Conservation (phyloP, 35 echinoderm and acorn worm species). For the Antedon bifida region DNA sequence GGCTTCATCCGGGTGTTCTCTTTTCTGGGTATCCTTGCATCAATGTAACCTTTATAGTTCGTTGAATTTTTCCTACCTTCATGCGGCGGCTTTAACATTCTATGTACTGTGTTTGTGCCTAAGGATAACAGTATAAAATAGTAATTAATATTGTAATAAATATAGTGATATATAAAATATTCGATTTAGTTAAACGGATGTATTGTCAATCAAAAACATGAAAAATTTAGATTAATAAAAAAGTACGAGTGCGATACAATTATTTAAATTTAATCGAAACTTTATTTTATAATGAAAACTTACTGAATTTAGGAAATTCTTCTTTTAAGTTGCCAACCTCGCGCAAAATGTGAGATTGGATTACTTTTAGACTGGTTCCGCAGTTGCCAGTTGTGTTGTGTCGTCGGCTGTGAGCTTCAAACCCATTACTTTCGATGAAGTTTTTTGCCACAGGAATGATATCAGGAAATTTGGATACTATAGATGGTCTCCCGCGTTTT, state of each 20-base stretch:
- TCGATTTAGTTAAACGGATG: no score
- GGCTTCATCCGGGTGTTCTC: conserved; percentile 3
- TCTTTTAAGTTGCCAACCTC: conserved; percentile 11
- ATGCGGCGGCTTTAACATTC: conserved; percentile 21
- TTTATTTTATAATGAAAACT: not conserved
- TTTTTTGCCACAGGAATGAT: conserved; percentile 9
- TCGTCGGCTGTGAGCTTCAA: conserved; percentile 41
- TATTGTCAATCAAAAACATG: no score
- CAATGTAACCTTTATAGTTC: conserved; percentile 27
- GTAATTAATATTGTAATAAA: no score
- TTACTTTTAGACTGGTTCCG: conserved; percentile 30
- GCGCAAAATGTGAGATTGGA: conserved; percentile 26
- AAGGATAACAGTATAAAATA: not conserved
- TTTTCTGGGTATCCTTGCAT: conserved; percentile 21
- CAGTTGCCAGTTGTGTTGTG: conserved; percentile 28
- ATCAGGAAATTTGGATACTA: not conserved
- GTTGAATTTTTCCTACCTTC: not conserved
- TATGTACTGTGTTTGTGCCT: not conserved
- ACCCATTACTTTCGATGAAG: conserved; percentile 51
- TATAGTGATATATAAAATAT: no score
- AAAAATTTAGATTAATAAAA: no score
- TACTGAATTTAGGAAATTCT: conserved; percentile 20
- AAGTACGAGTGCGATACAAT: no score
- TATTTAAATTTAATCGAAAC: no score
- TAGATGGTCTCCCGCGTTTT: not conserved